phyloP scores from a whole-genome alignment of 1,140 invertebrate genomes.

The Chrysomallon squamiferum region DNA sequence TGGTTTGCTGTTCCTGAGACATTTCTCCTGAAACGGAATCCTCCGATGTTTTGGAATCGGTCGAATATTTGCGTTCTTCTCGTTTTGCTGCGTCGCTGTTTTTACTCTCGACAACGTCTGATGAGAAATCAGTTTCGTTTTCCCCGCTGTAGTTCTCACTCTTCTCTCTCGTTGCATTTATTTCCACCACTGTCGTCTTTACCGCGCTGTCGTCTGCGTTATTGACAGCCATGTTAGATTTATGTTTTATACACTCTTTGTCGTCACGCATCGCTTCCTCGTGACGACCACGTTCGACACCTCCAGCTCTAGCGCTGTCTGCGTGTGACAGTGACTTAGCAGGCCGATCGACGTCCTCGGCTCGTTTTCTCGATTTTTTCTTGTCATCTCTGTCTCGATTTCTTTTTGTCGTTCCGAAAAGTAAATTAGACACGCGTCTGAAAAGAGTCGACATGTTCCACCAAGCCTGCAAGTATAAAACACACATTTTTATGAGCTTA shows the following conservation, averaged over 20 bases:
- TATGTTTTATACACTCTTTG: not conserved
- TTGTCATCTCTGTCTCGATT: constrained; percentile 5
- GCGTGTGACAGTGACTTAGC: not conserved
- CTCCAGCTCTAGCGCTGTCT: not conserved
- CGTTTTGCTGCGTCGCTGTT: no score
- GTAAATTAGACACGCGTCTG: constrained; percentile 11
- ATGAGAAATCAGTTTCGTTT: not conserved
- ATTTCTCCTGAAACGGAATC: not conserved
- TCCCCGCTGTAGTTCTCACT: not conserved
- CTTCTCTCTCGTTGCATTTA: not conserved
- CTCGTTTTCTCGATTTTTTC: constrained; percentile 9
- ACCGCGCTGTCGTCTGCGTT: constrained; percentile 9
- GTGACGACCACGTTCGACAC: not conserved
- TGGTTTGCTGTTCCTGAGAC: not conserved
- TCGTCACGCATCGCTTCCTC: not conserved
- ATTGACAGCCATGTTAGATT: not conserved
- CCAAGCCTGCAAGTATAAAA: constrained; percentile 7
- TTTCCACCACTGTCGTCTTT: constrained; percentile 5
- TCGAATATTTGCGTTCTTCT: constrained; percentile 3
- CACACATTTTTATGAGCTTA: no score
- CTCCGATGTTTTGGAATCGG: constrained; percentile 1
- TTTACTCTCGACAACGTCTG: not conserved
- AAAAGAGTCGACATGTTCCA: constrained; percentile 12
- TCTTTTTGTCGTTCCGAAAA: not conserved
- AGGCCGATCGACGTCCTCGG: not conserved